These are phyloP conservation scores for Bruchidius siliquastri DNA, from an alignment of 2,888 invertebrate species.

Conservation along the genomic window DNA sequence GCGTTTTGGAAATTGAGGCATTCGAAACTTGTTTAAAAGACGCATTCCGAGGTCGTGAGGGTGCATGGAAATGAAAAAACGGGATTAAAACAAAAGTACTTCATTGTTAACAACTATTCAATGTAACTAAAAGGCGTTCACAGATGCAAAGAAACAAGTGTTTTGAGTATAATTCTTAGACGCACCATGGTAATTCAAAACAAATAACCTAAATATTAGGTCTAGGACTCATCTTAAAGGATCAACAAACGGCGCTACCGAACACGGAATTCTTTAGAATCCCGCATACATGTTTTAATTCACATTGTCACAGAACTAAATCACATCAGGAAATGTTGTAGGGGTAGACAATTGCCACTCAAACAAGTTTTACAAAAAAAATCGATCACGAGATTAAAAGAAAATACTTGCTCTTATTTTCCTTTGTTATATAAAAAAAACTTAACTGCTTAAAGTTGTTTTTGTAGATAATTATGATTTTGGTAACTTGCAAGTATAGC, in stretches of 20 bases:
- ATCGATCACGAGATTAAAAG: neutral
- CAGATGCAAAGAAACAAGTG: constrained; percentile 32
- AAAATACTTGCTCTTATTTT: too few species aligned
- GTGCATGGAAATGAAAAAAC: neutral
- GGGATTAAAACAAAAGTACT: constrained; percentile 7
- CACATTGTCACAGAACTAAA: neutral
- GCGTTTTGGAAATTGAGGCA: too few species aligned
- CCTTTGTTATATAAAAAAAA: too few species aligned
- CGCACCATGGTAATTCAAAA: constrained; percentile 4
- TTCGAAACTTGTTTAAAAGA: too few species aligned
- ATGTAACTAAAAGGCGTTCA: constrained; percentile 27
- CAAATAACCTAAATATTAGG: neutral
- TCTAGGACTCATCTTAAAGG: neutral
- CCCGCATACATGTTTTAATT: neutral
- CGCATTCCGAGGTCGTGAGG: too few species aligned
- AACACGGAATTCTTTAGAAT: neutral
- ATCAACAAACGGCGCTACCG: neutral
- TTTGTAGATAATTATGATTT: too few species aligned
- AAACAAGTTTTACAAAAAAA: neutral
- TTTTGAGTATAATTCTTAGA: constrained; percentile 26
- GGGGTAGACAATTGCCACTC: neutral
- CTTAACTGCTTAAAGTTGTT: too few species aligned
- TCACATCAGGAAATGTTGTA: neutral
- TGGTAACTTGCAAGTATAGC: too few species aligned
- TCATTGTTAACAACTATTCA: constrained; percentile 29